Evolutionary conservation across 2,113 vertebrate genomes (phyloP).

Genomic region (Pyrgilauda ruficollis): DNA sequence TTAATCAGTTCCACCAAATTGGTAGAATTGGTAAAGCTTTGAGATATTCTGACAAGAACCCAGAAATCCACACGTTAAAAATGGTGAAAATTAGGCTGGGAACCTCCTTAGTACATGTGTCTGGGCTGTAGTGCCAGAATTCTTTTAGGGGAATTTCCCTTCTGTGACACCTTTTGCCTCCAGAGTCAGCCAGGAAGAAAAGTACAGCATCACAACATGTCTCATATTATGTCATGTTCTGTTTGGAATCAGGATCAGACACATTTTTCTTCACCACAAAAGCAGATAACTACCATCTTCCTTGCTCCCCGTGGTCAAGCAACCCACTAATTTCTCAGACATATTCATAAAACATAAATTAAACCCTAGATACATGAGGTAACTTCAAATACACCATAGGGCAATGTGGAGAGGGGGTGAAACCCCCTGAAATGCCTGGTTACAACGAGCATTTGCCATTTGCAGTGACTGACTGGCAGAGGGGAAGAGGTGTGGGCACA

Average conservation of each 20-base stretch:
- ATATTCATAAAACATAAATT: background rate
- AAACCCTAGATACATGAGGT: background rate
- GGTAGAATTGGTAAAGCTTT: background rate
- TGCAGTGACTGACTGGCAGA: background rate
- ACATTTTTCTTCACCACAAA: background rate
- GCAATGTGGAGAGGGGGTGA: background rate
- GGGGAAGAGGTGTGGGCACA: background rate
- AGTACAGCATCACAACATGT: background rate
- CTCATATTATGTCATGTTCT: background rate
- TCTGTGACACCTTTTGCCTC: background rate
- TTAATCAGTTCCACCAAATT: background rate
- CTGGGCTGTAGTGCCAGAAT: background rate
- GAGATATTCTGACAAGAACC: background rate
- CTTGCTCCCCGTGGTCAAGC: background rate
- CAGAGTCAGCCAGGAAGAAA: background rate
- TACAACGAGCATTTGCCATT: background rate
- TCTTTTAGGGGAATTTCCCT: background rate
- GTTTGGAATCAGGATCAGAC: background rate
- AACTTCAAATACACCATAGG: accelerated
- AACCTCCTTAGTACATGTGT: background rate
- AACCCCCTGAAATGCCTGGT: background rate
- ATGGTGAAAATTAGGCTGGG: background rate
- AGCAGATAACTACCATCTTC: background rate
- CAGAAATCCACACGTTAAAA: background rate
- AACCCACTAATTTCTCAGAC: background rate